A percentile compares a stretch with the other conserved stretches of the same genome.
Evolutionary conservation across 2,797 vertebrate species (phyloP).

Genomic region (Babyrousa celebensis): DNA sequence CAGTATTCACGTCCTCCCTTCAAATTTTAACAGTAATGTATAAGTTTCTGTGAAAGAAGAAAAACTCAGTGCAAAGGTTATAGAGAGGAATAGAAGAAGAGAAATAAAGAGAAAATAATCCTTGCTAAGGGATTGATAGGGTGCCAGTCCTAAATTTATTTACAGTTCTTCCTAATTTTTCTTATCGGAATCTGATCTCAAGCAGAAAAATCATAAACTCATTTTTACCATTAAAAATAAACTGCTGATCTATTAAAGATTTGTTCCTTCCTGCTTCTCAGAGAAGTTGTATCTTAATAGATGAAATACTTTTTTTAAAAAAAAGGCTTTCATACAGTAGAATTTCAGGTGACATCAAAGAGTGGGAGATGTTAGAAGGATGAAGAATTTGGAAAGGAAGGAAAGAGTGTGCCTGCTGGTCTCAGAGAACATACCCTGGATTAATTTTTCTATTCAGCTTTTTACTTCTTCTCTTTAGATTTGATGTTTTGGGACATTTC

Average conservation of each 20-base stretch:
- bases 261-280: background rate
- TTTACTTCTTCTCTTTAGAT: background rate
- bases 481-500: background rate
- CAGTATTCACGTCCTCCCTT: background rate
- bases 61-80: background rate
- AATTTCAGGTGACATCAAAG: background rate
- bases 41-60: background rate
- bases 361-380: background rate
- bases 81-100: background rate
- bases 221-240: constrained; percentile 44
- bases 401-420: background rate
- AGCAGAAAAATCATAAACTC: background rate
- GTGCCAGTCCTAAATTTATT: background rate
- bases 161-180: background rate
- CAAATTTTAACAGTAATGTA: background rate
- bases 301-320: background rate
- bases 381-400: background rate
- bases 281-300: background rate
- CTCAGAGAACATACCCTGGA: background rate
- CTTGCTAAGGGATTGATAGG: background rate
- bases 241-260: background rate
- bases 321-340: background rate
- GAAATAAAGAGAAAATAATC: background rate
- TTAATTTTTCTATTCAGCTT: background rate
- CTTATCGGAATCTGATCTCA: background rate